phyloP scores from a whole-genome alignment of 2,888 invertebrate species.

The Metellina segmentata region DNA sequence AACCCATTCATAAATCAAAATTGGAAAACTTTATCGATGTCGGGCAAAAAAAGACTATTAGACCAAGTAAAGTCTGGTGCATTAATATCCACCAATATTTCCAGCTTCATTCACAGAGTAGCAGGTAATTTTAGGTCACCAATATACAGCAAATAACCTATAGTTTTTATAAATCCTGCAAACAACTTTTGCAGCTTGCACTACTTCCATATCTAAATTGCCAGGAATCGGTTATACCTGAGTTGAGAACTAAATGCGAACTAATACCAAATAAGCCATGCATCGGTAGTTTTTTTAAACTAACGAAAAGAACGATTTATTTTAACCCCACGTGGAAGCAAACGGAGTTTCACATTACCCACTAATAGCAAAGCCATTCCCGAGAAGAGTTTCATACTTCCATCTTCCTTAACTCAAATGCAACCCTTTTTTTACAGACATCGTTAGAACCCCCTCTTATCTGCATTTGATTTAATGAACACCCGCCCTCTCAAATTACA shows the following conservation, averaged over 20 bases:
- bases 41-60: not conserved
- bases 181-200: too few species aligned
- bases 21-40: not conserved
- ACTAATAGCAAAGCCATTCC: not conserved
- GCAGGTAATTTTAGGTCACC: constrained; percentile 3
- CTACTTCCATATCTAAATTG: too few species aligned
- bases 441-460: not conserved
- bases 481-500: not conserved
- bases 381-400: not conserved
- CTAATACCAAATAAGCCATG: not conserved
- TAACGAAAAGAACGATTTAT: too few species aligned
- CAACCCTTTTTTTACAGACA: not conserved
- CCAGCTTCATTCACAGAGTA: not conserved
- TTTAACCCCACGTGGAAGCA: not conserved
- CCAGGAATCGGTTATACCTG: not conserved
- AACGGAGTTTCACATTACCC: not conserved
- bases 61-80: constrained; percentile 4
- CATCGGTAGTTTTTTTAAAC: not conserved
- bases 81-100: not conserved
- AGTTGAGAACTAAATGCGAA: not conserved
- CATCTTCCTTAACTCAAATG: not conserved
- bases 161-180: not conserved
- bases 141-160: not conserved
- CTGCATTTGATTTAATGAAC: not conserved
- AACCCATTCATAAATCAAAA: not conserved